phyloP scores from a whole-genome alignment of 2,113 vertebrate species.

The Ictidomys tridecemlineatus region DNA sequence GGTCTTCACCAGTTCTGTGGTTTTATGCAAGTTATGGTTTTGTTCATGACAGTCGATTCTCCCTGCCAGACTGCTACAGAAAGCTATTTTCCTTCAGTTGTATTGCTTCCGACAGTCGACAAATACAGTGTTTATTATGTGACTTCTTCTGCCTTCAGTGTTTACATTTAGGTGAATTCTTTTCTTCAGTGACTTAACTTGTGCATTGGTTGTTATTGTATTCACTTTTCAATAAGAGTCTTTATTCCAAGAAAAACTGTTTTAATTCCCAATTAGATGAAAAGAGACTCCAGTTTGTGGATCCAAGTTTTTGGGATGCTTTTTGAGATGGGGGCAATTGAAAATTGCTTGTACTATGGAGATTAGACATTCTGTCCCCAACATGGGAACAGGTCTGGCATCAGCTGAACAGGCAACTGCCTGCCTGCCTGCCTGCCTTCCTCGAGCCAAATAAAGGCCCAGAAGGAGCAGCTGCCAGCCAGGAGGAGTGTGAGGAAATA shows the following conservation, averaged over 20 bases:
- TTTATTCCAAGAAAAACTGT: conserved; percentile 45
- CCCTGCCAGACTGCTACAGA: conserved; percentile 65
- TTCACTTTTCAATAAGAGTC: conserved; percentile 53
- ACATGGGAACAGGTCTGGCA: conserved; percentile 64
- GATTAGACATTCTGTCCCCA: conserved; percentile 84
- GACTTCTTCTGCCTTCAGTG: conserved; percentile 44
- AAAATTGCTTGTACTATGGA: conserved; percentile 82
- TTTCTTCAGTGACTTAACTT: conserved; percentile 53
- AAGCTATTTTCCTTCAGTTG: conserved; percentile 40
- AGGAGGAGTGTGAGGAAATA: conserved; percentile 71
- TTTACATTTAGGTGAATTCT: conserved; percentile 63
- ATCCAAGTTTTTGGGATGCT: conserved; percentile 75
- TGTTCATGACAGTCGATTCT: conserved; percentile 70
- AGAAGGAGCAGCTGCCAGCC: conserved; percentile 83
- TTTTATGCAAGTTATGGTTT: conserved; percentile 61
- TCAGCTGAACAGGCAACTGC: conserved; percentile 75
- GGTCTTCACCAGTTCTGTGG: conserved; percentile 68
- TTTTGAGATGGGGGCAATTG: conserved; percentile 80
- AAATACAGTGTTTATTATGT: conserved; percentile 45
- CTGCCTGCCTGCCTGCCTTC: conserved; percentile 71
- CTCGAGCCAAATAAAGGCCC: conserved; percentile 72
- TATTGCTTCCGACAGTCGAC: conserved; percentile 59
- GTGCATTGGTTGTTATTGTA: conserved; percentile 25
- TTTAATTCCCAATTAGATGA: conserved; percentile 69
- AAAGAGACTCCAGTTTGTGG: conserved; percentile 61